Evolutionary conservation across 2,797 vertebrate species (phyloP).

Genomic region (Perodicticus potto): DNA sequence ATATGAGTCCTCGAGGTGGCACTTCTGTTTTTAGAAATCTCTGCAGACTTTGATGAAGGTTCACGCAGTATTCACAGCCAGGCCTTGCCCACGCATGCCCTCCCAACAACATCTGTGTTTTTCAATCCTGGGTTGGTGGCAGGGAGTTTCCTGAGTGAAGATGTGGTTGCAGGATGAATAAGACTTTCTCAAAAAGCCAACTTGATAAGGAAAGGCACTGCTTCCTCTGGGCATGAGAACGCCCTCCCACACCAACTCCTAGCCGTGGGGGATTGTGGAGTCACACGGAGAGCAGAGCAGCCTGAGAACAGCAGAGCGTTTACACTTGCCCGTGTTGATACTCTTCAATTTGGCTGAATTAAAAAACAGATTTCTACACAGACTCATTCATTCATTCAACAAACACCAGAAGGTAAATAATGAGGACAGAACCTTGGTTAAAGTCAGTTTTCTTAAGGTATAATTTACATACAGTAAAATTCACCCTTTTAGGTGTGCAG

Average conservation of each 20-base stretch:
- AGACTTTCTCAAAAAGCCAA: slow-evolving; percentile 66
- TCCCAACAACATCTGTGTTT: not conserved
- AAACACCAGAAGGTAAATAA: not conserved
- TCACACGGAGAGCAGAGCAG: not conserved
- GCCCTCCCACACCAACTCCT: not conserved
- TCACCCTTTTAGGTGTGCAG: not conserved
- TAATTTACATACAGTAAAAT: not conserved
- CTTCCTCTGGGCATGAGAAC: not conserved
- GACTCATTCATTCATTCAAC: not conserved
- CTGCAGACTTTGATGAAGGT: not conserved
- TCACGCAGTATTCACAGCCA: accelerated
- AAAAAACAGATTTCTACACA: not conserved
- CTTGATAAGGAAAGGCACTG: not conserved
- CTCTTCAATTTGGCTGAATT: not conserved
- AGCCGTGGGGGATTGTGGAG: not conserved
- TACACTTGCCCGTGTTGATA: not conserved
- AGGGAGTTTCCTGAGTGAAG: not conserved
- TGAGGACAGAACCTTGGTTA: not conserved
- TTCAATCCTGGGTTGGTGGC: not conserved
- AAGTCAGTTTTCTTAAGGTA: not conserved
- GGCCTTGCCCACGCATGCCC: not conserved
- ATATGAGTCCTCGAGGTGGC: too few relatives aligned
- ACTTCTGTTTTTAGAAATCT: not conserved
- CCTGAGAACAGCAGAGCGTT: not conserved
- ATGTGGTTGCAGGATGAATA: slow-evolving; percentile 51